phyloP scores from a whole-genome alignment of 2,888 invertebrate species.

The Cheilosia pagana region DNA sequence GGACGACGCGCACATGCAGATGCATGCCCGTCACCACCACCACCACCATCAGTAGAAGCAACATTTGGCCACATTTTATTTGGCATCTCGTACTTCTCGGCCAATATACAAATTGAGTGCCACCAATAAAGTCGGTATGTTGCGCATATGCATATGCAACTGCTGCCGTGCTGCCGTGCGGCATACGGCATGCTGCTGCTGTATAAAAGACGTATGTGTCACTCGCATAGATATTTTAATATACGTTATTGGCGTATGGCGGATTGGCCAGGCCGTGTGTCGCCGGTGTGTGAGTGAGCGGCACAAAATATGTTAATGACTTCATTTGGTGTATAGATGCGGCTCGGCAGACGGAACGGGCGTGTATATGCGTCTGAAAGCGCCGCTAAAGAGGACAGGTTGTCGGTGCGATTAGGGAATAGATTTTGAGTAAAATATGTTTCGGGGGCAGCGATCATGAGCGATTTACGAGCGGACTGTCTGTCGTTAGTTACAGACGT shows the following conservation, averaged over 20 bases:
- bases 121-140: slow-evolving; percentile 68
- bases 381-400: slow-evolving; percentile 60
- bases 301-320: slow-evolving; percentile 71
- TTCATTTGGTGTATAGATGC: slow-evolving; percentile 61
- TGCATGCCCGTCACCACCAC: background rate
- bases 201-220: slow-evolving; percentile 69
- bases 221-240: slow-evolving; percentile 67
- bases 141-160: slow-evolving; percentile 46
- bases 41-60: slow-evolving; percentile 9
- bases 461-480: background rate
- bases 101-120: slow-evolving; percentile 75
- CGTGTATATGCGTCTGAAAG: slow-evolving; percentile 38
- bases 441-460: background rate
- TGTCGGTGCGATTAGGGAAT: slow-evolving; percentile 49
- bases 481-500: no score
- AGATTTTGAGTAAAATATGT: slow-evolving; percentile 21
- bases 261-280: background rate
- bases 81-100: slow-evolving; percentile 72
- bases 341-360: background rate
- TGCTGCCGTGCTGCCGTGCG: slow-evolving; percentile 45
- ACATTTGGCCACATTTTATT: slow-evolving; percentile 63
- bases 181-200: background rate
- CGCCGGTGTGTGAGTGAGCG: slow-evolving; percentile 26
- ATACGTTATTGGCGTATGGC: slow-evolving; percentile 54
- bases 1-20: slow-evolving; percentile 6